Evolutionary conservation across 1,140 invertebrate species (phyloP), one percentile per base, ranked within the genome.

Genomic region (Eueides isabella): DNA sequence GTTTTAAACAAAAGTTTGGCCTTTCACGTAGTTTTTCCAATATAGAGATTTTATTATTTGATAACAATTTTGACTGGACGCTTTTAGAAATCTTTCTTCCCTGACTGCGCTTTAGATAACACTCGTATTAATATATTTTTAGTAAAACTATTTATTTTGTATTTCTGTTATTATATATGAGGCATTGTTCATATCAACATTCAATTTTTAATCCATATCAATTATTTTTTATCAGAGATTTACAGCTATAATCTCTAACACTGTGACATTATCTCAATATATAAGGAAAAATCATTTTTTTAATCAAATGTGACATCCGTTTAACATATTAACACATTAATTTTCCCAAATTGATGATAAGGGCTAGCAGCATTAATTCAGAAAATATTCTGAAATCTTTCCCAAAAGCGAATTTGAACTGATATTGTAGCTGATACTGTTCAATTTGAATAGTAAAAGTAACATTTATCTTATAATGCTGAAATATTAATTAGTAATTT

Each of bases 241-340:
- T 55, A 26, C 48, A 55, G 48, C 26, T 11, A 55, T 55, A 23
- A 55, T 55, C 48, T 55, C 1, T 12, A 26, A 23, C 19, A 23
- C 1, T 11, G 7, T 55, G 23, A 26, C 23, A n/a, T n/a, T 63
- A 63, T 30, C 29, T 63, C 12, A 9, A 7, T 63, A 14, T 30
- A 63, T 30, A 28, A 29, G 4, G 12, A 16, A 29, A 16, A 63
- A 30, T 63, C 28, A 16, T 30, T 30, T 63, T 31, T 2, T 30
- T 6, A 23, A 23, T 23, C 12, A 63, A 30, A 12, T 61, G 12
- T 61, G 86, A 83, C 84, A 85, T 79, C 86, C 84, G 83, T 88
- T 84, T 84, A 85, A 83, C 80, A 84, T 84, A 84, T 84, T 88
- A 87, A 86, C 83, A 84, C 80, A 80, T 82, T 86, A 87, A 85